Conservation (phyloP, 1,140 invertebrate genomes). For the Ooceraea biroi region DNA sequence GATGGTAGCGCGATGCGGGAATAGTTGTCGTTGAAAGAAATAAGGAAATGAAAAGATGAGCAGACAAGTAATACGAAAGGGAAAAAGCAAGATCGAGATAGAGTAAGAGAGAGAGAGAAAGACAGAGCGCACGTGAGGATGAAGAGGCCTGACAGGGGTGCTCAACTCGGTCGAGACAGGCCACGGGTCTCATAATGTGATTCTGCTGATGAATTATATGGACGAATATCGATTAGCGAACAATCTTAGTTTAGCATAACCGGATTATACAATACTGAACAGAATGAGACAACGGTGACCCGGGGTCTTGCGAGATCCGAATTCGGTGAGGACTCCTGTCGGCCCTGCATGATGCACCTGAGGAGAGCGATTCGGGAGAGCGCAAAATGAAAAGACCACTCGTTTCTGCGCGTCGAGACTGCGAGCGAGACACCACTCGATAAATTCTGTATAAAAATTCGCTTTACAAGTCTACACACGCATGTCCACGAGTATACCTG, state of each 20-base stretch:
- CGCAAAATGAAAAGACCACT: background rate
- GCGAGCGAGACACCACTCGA: constrained; percentile 66
- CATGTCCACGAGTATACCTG: constrained; percentile 60
- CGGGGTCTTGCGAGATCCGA: constrained; percentile 66
- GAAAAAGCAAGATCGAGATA: constrained; percentile 32
- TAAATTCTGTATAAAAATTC: constrained; percentile 72
- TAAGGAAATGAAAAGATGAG: constrained; percentile 27
- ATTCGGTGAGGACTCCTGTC: constrained; percentile 70
- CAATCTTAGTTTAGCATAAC: constrained; percentile 49
- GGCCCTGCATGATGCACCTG: constrained; percentile 42
- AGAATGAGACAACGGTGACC: constrained; percentile 20
- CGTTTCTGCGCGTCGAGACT: constrained; percentile 61
- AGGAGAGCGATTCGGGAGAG: constrained; percentile 28
- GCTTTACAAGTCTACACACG: constrained; percentile 62
- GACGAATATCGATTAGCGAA: constrained; percentile 58
- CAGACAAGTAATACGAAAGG: constrained; percentile 37
- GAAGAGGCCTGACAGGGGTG: constrained; percentile 63
- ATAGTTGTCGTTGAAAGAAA: background rate
- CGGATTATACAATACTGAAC: constrained; percentile 12
- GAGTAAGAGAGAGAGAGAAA: background rate
- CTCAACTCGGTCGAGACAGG: constrained; percentile 52
- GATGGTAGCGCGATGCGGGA: background rate
- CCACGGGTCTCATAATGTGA: constrained; percentile 51
- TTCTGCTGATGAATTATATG: constrained; percentile 73
- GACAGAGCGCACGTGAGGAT: constrained; percentile 44